phyloP scores from a whole-genome alignment of 2,888 invertebrate species.

The Pristionchus entomophagus region DNA sequence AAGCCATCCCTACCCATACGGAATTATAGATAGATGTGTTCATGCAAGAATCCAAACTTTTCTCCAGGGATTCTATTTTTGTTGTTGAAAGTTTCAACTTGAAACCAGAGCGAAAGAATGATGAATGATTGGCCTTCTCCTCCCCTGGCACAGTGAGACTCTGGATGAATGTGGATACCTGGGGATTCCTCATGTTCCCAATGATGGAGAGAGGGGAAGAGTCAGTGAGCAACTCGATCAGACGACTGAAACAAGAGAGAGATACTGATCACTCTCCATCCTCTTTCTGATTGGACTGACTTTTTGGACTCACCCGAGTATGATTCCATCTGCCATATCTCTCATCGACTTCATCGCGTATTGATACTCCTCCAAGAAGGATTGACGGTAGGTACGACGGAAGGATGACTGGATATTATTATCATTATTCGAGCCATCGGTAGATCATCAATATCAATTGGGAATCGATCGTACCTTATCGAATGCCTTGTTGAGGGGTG shows the following conservation, averaged over 20 bases:
- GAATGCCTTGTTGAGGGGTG: constrained; percentile 43
- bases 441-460: background rate
- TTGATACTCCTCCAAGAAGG: constrained; percentile 58
- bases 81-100: too few species aligned
- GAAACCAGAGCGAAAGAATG: too few species aligned
- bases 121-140: background rate
- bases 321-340: constrained; percentile 56
- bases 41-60: too few species aligned
- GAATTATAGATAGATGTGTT: too few species aligned
- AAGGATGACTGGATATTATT: background rate
- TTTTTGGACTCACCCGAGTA: constrained; percentile 54
- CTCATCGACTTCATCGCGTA: constrained; percentile 53
- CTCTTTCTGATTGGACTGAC: background rate
- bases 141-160: too few species aligned
- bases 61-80: too few species aligned
- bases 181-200: constrained; percentile 43
- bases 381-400: constrained; percentile 41
- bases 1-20: too few species aligned
- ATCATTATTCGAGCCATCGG: too few species aligned
- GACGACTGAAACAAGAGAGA: constrained; percentile 4
- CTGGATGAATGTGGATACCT: too few species aligned
- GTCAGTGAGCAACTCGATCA: constrained; percentile 44
- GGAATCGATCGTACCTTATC: constrained; percentile 22
- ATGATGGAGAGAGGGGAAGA: constrained; percentile 8
- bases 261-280: background rate